Evolutionary conservation across 2,797 vertebrate genomes (phyloP).

Genomic region (Heterohyrax brucei): DNA sequence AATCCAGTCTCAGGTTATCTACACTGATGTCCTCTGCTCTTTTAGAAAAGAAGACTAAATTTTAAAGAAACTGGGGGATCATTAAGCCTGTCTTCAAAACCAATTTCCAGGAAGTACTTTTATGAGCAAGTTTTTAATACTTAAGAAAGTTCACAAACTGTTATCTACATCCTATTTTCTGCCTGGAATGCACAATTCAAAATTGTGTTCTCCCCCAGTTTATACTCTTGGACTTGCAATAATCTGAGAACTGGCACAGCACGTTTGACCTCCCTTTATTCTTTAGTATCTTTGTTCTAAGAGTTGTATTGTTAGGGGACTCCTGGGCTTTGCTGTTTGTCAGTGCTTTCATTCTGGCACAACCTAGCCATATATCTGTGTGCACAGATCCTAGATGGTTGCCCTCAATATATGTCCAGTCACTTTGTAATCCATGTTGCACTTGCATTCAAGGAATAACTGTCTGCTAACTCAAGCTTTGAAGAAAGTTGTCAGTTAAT

Average conservation of each 20-base stretch:
- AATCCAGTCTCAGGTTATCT: not conserved
- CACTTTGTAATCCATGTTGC: not conserved
- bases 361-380: not conserved
- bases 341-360: not conserved
- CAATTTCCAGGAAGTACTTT: constrained; percentile 13
- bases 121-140: not conserved
- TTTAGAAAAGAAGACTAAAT: not conserved
- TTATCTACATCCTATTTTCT: not conserved
- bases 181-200: not conserved
- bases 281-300: not conserved
- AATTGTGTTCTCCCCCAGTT: not conserved
- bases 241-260: not conserved
- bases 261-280: not conserved
- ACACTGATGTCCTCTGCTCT: not conserved
- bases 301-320: not conserved
- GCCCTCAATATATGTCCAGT: not conserved
- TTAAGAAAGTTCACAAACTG: not conserved
- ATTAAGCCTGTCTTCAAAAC: not conserved
- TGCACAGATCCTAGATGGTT: not conserved
- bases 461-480: not conserved
- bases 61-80: not conserved
- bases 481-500: not conserved
- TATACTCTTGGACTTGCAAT: not conserved
- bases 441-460: not conserved
- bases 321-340: not conserved